Evolutionary conservation across 2,113 vertebrate genomes (phyloP).

Genomic region (Beaufortia kweichowensis): DNA sequence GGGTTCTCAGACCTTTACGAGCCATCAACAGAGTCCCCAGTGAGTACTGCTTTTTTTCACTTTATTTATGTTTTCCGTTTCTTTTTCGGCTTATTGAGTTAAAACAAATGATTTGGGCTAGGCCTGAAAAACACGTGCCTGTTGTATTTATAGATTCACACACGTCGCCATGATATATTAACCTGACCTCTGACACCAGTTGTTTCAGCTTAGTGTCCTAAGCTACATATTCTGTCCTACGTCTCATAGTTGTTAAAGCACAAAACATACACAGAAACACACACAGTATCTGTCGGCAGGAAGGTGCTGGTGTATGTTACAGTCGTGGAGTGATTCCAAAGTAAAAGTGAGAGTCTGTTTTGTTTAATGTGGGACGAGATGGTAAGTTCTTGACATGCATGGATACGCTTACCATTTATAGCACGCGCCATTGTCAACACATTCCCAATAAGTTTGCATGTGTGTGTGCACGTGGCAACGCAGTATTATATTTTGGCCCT

Average conservation of each 20-base stretch:
- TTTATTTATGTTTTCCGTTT: constrained; percentile 16
- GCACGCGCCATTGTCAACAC: constrained; percentile 31
- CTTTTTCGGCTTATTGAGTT: constrained; percentile 23
- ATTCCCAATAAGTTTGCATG: constrained; percentile 16
- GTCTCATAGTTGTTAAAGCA: constrained; percentile 7
- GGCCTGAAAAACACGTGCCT: background rate
- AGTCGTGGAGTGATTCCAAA: constrained; percentile 16
- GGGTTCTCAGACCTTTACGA: constrained; percentile 91
- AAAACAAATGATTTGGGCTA: constrained; percentile 29
- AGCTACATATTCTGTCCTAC: constrained; percentile 22
- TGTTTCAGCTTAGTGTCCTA: constrained; percentile 4
- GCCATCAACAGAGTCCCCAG: constrained; percentile 99
- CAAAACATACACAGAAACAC: constrained; percentile 28
- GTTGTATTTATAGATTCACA: constrained; percentile 38
- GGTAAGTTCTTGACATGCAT: constrained; percentile 21
- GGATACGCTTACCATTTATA: constrained; percentile 33
- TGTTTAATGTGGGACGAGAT: constrained; percentile 22
- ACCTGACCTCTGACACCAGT: background rate
- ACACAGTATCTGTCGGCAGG: constrained; percentile 3
- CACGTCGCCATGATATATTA: constrained; percentile 12
- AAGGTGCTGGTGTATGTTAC: constrained; percentile 34
- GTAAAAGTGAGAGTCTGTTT: constrained; percentile 34
- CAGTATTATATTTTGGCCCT: constrained; percentile 45
- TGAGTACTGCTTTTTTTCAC: constrained; percentile 71
- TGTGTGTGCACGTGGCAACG: constrained; percentile 10